Evolutionary conservation across 2,888 invertebrate species (phyloP).

Genomic region (Pediacus dermestoides): DNA sequence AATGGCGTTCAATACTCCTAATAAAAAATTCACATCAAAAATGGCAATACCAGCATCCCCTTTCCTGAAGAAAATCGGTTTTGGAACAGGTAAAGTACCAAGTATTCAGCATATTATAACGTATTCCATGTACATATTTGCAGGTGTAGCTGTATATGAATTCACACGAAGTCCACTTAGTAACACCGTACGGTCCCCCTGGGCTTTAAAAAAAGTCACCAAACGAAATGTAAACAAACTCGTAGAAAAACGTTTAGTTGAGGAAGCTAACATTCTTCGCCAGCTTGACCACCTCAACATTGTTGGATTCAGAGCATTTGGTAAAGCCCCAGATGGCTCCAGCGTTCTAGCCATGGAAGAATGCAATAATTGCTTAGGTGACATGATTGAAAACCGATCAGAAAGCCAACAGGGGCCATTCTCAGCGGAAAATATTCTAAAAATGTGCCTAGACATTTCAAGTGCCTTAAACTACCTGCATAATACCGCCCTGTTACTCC

Average conservation of each 20-base stretch:
- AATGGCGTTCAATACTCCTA: too few relatives aligned
- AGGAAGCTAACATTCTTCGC: slow-evolving; percentile 69
- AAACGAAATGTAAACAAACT: slow-evolving; percentile 43
- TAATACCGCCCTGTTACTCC: slow-evolving; percentile 64
- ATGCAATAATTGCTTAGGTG: slow-evolving; percentile 67
- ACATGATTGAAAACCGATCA: slow-evolving; percentile 66
- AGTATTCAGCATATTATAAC: slow-evolving; percentile 7
- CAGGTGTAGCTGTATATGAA: slow-evolving; percentile 75
- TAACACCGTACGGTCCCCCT: slow-evolving; percentile 71
- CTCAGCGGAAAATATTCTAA: slow-evolving; percentile 59
- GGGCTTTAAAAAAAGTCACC: slow-evolving; percentile 61
- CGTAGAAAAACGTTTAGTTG: slow-evolving; percentile 57
- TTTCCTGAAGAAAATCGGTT: slow-evolving; percentile 67
- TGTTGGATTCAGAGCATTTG: slow-evolving; percentile 67
- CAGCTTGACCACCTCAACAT: slow-evolving; percentile 76
- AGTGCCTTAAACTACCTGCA: slow-evolving; percentile 77
- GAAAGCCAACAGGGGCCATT: slow-evolving; percentile 59
- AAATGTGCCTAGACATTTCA: slow-evolving; percentile 64
- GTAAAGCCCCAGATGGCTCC: slow-evolving; percentile 53
- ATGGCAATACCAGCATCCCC: slow-evolving; percentile 76
- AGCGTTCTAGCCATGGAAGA: slow-evolving; percentile 77
- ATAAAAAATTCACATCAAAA: too few relatives aligned
- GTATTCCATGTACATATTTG: slow-evolving; percentile 8
- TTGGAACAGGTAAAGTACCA: slow-evolving; percentile 64
- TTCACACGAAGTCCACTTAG: slow-evolving; percentile 68